phyloP scores from a whole-genome alignment of 23 tunicate genomes.

The Aplidium turbinatum region DNA sequence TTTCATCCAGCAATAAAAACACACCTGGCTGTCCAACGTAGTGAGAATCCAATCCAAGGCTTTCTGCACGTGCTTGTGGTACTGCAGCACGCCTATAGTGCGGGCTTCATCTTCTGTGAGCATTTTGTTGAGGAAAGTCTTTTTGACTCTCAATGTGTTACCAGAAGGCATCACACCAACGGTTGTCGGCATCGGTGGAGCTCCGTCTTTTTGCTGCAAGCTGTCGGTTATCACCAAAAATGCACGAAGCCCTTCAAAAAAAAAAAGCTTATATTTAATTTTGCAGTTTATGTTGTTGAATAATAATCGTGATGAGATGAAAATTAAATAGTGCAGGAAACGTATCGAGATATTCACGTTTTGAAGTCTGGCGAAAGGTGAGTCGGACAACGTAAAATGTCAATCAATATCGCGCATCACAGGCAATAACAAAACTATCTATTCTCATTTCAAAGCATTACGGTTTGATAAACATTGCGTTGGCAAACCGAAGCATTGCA shows the following conservation, averaged over 20 bases:
- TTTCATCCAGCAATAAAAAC: background rate
- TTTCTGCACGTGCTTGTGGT: slow-evolving; percentile 70
- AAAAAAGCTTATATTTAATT: no score
- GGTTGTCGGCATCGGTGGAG: slow-evolving; percentile 92
- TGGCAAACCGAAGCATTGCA: no score
- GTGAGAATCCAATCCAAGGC: slow-evolving; percentile 70
- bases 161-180: slow-evolving; percentile 89
- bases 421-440: no score
- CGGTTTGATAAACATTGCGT: no score
- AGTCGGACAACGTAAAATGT: no score
- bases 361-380: no score
- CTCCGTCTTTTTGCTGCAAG: slow-evolving; percentile 94
- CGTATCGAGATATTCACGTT: no score
- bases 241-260: slow-evolving; percentile 93
- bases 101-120: slow-evolving; percentile 85
- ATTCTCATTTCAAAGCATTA: no score
- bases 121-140: slow-evolving; percentile 77
- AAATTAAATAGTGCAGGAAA: no score
- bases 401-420: no score
- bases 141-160: slow-evolving; percentile 77
- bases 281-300: no score
- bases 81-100: slow-evolving; percentile 79
- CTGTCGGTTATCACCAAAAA: slow-evolving; percentile 88
- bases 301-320: no score
- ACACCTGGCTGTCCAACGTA: slow-evolving; percentile 72